Evolutionary conservation across 2,888 invertebrate species (phyloP).

Genomic region (Dryobota labecula): DNA sequence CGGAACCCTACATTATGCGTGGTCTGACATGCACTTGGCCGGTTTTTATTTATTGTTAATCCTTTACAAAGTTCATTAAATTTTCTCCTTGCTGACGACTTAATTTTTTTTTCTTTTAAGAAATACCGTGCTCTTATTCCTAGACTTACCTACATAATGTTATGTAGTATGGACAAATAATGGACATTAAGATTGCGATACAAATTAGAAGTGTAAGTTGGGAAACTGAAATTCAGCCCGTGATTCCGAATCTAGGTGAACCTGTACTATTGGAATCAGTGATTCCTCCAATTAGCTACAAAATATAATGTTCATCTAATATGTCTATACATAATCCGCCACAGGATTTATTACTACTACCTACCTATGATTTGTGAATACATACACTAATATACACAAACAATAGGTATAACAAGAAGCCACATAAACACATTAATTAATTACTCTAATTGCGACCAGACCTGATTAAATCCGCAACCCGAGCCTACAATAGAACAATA

Average conservation of each 20-base stretch:
- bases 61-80: too few relatives aligned
- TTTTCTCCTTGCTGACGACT: neutral
- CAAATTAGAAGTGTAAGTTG: neutral
- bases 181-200: neutral
- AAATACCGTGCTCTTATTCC: neutral
- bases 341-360: neutral
- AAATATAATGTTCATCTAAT: neutral
- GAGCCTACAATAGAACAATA: slow-evolving; percentile 56
- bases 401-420: slow-evolving; percentile 20
- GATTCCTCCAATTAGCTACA: neutral
- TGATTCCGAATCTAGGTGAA: neutral
- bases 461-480: slow-evolving; percentile 51
- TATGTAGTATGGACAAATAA: neutral
- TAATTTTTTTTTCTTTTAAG: neutral
- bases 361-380: neutral
- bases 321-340: neutral
- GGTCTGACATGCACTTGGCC: too few relatives aligned
- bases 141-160: neutral
- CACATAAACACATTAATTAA: slow-evolving; percentile 56
- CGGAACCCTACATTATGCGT: too few relatives aligned
- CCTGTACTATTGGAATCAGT: neutral
- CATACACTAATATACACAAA: neutral
- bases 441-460: slow-evolving; percentile 54
- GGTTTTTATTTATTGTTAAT: too few relatives aligned
- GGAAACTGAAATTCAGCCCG: neutral